phyloP scores from a whole-genome alignment of 2,888 invertebrate genomes.

The Pseudococcus viburni region DNA sequence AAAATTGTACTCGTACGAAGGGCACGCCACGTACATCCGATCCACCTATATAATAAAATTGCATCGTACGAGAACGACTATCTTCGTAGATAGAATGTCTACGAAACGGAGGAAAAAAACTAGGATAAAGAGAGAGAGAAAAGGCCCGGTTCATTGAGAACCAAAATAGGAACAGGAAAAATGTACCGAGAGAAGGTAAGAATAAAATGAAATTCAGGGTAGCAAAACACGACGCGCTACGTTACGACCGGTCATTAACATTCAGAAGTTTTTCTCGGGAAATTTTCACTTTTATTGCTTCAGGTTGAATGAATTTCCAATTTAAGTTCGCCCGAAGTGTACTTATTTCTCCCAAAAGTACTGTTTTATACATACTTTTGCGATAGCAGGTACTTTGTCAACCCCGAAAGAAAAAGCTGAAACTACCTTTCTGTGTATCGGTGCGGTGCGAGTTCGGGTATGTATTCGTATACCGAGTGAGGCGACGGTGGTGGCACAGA shows the following conservation, averaged over 20 bases:
- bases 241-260: slow-evolving; percentile 65
- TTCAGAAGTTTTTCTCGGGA: slow-evolving; percentile 63
- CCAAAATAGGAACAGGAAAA: slow-evolving; percentile 17
- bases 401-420: slow-evolving; percentile 45
- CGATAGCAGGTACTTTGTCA: slow-evolving; percentile 62
- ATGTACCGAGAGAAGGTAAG: not conserved
- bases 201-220: slow-evolving; percentile 63
- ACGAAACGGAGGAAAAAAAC: not conserved
- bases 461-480: not conserved
- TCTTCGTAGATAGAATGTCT: no score
- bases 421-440: slow-evolving; percentile 48
- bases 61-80: not conserved
- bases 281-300: slow-evolving; percentile 66
- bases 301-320: slow-evolving; percentile 66
- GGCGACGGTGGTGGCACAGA: not conserved
- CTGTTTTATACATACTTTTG: slow-evolving; percentile 62
- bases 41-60: not conserved
- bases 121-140: not conserved
- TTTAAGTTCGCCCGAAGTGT: slow-evolving; percentile 66
- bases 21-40: not conserved
- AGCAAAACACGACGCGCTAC: slow-evolving; percentile 54
- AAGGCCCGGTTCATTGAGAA: slow-evolving; percentile 30
- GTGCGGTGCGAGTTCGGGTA: slow-evolving; percentile 8
- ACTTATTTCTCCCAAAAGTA: slow-evolving; percentile 65
- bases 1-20: not conserved